phyloP scores from a whole-genome alignment of 2,797 vertebrate genomes.

The Aulostomus chinensis region DNA sequence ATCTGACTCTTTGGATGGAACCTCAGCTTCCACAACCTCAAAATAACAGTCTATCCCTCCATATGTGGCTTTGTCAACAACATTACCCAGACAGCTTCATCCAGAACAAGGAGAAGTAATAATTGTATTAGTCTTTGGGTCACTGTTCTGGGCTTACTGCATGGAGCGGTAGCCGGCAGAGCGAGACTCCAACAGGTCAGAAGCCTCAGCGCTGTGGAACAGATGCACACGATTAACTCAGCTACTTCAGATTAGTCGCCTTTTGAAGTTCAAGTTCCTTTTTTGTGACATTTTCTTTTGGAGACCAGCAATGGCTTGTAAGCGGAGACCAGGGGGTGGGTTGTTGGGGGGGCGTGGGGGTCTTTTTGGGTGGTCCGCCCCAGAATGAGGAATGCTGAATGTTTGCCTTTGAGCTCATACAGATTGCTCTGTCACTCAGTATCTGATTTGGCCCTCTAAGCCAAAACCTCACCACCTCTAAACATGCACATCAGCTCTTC shows the following conservation, averaged over 20 bases:
- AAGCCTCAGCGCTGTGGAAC: slow-evolving; percentile 44
- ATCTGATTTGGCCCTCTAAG: slow-evolving; percentile 44
- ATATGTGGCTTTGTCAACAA: slow-evolving; percentile 35
- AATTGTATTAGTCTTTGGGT: slow-evolving; percentile 15
- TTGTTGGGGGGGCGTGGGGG: slow-evolving; percentile 20
- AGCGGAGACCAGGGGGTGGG: slow-evolving; percentile 53
- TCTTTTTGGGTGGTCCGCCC: slow-evolving; percentile 75
- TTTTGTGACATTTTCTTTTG: slow-evolving; percentile 74
- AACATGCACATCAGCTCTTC: not conserved
- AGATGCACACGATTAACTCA: slow-evolving; percentile 77
- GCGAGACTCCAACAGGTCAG: slow-evolving; percentile 34
- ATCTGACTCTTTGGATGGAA: slow-evolving; percentile 17
- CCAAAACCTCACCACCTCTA: slow-evolving; percentile 24
- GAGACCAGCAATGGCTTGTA: slow-evolving; percentile 61
- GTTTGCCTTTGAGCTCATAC: slow-evolving; percentile 62
- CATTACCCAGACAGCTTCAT: slow-evolving; percentile 9
- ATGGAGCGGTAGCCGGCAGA: slow-evolving; percentile 24
- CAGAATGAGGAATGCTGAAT: slow-evolving; percentile 57
- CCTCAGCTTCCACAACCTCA: slow-evolving; percentile 10
- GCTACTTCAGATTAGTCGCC: slow-evolving; percentile 71
- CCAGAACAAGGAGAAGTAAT: slow-evolving; percentile 16
- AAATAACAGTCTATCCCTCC: slow-evolving; percentile 15
- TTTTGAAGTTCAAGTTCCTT: slow-evolving; percentile 79
- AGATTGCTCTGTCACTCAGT: slow-evolving; percentile 49
- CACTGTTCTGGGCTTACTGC: slow-evolving; percentile 6